A percentile compares a stretch with the other conserved stretches of the same genome.
phyloP scores from a whole-genome alignment of 2,888 invertebrate species.

The Dione juno region DNA sequence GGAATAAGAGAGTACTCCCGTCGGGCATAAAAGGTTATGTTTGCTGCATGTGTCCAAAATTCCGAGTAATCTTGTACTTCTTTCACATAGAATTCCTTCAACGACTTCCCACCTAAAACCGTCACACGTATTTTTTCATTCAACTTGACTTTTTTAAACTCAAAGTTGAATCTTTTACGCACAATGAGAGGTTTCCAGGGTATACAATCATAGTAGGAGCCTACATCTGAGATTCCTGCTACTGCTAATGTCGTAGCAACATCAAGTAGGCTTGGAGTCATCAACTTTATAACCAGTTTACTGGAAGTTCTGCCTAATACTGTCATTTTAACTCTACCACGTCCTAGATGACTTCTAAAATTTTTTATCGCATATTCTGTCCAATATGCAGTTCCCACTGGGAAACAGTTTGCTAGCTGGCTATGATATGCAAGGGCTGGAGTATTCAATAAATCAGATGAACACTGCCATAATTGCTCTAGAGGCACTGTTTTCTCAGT shows the following conservation, averaged over 20 bases:
- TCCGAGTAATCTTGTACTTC: constrained; percentile 47
- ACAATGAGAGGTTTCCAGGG: constrained; percentile 34
- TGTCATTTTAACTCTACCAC: constrained; percentile 48
- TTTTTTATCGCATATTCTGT: constrained; percentile 44
- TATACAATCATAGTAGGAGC: constrained; percentile 39
- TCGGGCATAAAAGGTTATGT: constrained; percentile 46
- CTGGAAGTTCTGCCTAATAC: constrained; percentile 45
- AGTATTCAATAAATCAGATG: constrained; percentile 32
- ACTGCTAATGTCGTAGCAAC: constrained; percentile 53
- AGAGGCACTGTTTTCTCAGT: constrained; percentile 48
- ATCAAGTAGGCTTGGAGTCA: constrained; percentile 52
- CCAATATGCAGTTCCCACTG: constrained; percentile 42
- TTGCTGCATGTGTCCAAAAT: constrained; percentile 45
- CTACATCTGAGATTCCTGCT: constrained; percentile 47
- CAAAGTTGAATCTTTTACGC: constrained; percentile 43
- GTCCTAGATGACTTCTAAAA: constrained; percentile 50
- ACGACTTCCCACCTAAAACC: constrained; percentile 47
- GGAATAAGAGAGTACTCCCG: constrained; percentile 38
- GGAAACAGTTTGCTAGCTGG: constrained; percentile 51
- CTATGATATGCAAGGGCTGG: constrained; percentile 50
- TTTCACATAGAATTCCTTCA: constrained; percentile 52
- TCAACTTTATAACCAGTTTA: constrained; percentile 48
- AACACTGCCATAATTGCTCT: constrained; percentile 40
- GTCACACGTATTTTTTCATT: constrained; percentile 48
- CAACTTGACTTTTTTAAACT: constrained; percentile 42